Percentiles rank a stretch among this genome's conserved stretches.
Evolutionary conservation across 1,140 invertebrate species (phyloP).

Genomic region (Sinella curviseta): DNA sequence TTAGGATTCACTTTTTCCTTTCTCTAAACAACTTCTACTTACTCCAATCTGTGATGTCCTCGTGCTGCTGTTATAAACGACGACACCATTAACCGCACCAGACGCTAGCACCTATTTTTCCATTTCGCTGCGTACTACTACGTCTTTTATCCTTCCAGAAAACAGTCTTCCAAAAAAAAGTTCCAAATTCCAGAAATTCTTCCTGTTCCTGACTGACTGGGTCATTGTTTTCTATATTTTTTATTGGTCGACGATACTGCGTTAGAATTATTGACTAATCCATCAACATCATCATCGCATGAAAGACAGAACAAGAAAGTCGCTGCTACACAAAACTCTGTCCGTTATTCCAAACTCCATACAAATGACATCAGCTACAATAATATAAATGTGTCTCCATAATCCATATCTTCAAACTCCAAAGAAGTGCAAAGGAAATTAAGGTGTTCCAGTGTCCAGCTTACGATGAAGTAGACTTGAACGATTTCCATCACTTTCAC

Average conservation of each 20-base stretch:
- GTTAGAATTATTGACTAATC: slow-evolving; percentile 18
- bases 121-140: not conserved
- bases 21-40: not conserved
- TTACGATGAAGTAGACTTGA: not conserved
- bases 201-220: not conserved
- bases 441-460: not conserved
- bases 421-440: not conserved
- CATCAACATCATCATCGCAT: not conserved
- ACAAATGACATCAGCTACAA: not conserved
- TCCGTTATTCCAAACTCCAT: not conserved
- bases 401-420: not conserved
- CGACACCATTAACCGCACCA: not conserved
- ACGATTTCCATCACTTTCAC: too few species aligned
- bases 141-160: not conserved
- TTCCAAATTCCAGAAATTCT: not conserved
- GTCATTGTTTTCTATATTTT: not conserved
- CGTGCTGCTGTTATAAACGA: not conserved
- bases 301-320: not conserved
- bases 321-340: not conserved
- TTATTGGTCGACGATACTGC: not conserved
- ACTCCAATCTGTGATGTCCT: not conserved
- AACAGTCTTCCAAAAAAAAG: not conserved
- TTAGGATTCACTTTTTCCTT: not conserved
- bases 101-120: not conserved
- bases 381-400: not conserved